Base-by-base conservation (phyloP, 2,797 vertebrate species). In the Cossypha polioptera region DNA sequence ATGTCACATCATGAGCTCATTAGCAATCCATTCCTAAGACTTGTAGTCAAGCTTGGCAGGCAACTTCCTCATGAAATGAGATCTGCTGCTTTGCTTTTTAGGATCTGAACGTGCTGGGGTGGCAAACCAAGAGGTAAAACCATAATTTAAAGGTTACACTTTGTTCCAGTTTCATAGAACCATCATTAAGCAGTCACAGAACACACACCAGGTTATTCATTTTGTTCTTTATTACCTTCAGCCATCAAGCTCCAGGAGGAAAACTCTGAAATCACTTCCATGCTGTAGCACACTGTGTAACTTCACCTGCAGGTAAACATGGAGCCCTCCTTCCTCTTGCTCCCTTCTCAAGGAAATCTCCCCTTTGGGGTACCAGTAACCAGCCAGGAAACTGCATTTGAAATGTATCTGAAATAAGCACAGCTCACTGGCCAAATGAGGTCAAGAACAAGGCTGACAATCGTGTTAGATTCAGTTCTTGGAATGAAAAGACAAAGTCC, bases 11-110 rank as follows among this genome's bases (percentile, higher is more conserved):
- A 48, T 2, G 42, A 90, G 65, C 95, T 97, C 95, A 94, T 97
- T 97, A 97, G 94, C 94, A 97, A 97, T 87, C 93, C 92, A 94
- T 85, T 96, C 95, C 84, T 81, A 76, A 54, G 50, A 67, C 48
- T 61, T 73, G 85, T 74, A 95, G 85, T 94, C 94, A 96, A 94
- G 79, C 71, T 73, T 94, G 86, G 87, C 87, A 96, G 94, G 81
- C 63, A 93, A 40, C 83, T 95, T 94, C 76, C 72, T 93, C 55
- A 10, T 29, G 54, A 95, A 96, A 95, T 50, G 93, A 82, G 93
- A 86, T 78, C 83, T 78, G 65, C 55, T 88, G 50, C 80, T 91
- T 93, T 78, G 69, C 48, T 95, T 92, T 96, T 87, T n/a, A 92
- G 95, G 83, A 94, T 89, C 90, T 74, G 92, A 91, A 93, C 45